These are phyloP conservation scores for Mesoclemmys tuberculata DNA, from an alignment of 2,113 vertebrate genomes.

Conservation along the genomic window DNA sequence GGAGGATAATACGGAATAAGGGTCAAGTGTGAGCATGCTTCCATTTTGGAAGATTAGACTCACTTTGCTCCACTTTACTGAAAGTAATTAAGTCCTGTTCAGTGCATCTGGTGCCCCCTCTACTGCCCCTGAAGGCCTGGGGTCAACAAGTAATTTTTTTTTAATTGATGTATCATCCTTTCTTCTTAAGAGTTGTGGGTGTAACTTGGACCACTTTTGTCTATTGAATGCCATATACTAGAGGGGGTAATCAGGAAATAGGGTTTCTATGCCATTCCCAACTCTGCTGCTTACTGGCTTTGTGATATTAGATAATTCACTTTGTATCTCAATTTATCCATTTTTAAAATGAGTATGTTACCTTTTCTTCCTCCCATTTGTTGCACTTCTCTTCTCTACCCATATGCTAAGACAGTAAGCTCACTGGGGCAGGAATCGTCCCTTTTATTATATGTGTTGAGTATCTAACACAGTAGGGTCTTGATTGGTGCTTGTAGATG, in stretches of 20 bases:
- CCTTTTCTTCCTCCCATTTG: too few relatives aligned
- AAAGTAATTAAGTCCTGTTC: background rate
- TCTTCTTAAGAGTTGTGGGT: background rate
- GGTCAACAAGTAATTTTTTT: background rate
- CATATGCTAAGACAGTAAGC: too few relatives aligned
- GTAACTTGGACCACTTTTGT: background rate
- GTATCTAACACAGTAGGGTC: too few relatives aligned
- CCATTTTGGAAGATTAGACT: background rate
- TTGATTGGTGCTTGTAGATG: too few relatives aligned
- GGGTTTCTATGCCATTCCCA: background rate
- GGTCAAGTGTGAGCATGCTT: background rate
- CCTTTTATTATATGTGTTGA: too few relatives aligned
- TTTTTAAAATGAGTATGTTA: background rate
- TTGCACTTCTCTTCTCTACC: too few relatives aligned
- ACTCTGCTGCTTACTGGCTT: background rate
- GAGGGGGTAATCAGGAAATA: background rate
- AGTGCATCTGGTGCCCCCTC: background rate
- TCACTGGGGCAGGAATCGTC: too few relatives aligned
- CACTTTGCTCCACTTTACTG: background rate
- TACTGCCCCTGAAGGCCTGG: background rate
- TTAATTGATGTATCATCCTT: background rate
- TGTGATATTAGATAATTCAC: conserved; percentile 4
- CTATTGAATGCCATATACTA: background rate
- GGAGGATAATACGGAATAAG: background rate
- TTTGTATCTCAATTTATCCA: background rate